phyloP scores from a whole-genome alignment of 2,888 invertebrate species.

The Polymixis lichenea region DNA sequence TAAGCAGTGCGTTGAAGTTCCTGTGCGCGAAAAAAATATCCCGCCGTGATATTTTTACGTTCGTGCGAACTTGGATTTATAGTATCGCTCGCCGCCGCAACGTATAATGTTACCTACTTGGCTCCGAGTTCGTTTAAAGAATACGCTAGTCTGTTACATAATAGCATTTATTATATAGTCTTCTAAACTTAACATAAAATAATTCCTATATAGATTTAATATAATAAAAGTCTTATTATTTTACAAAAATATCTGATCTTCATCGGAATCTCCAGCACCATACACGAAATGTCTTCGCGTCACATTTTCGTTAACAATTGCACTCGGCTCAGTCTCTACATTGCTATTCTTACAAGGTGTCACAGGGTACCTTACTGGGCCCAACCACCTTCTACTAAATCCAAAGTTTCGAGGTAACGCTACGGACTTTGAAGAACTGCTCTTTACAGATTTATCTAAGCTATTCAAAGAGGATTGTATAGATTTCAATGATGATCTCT shows the following conservation, averaged over 20 bases:
- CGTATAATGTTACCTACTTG: neutral
- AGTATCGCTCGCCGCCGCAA: neutral
- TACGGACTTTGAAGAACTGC: constrained; percentile 82
- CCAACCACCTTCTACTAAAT: constrained; percentile 91
- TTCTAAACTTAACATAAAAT: constrained; percentile 64
- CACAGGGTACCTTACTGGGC: constrained; percentile 92
- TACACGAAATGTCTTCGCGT: constrained; percentile 86
- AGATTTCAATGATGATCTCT: constrained; percentile 83
- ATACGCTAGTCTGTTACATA: constrained; percentile 31
- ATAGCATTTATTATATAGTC: constrained; percentile 68
- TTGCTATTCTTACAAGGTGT: constrained; percentile 91
- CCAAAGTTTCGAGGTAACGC: constrained; percentile 91
- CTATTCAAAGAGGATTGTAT: constrained; percentile 85
- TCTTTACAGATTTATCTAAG: constrained; percentile 81
- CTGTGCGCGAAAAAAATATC: too few species aligned
- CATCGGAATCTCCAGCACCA: constrained; percentile 90
- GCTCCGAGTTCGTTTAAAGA: neutral
- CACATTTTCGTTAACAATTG: constrained; percentile 81
- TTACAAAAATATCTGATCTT: constrained; percentile 92
- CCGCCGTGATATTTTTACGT: too few species aligned
- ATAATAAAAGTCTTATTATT: constrained; percentile 51
- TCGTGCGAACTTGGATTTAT: too few species aligned
- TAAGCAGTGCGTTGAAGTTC: too few species aligned
- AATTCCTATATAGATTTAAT: constrained; percentile 50
- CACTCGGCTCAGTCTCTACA: constrained; percentile 73